These are phyloP conservation scores for Pagrus major DNA, from an alignment of 2,113 vertebrate genomes.

Conservation along the genomic window DNA sequence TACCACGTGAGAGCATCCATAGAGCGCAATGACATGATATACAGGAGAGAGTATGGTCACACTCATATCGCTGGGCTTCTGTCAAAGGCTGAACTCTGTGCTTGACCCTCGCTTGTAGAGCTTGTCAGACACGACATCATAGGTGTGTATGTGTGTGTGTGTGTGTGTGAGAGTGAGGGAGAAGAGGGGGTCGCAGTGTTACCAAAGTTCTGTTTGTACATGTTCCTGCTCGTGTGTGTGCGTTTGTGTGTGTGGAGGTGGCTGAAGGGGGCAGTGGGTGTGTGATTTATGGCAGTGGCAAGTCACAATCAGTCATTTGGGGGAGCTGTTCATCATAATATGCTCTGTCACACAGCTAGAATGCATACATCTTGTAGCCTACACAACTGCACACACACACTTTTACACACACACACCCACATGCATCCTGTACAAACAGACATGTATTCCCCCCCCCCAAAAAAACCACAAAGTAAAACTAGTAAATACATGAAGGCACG, in stretches of 20 bases:
- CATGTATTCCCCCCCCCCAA: not conserved
- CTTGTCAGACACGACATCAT: conserved; percentile 32
- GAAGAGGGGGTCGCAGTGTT: not conserved
- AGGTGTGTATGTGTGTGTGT: conserved; percentile 6
- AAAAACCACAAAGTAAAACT: not conserved
- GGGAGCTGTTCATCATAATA: conserved; percentile 79
- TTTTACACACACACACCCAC: not conserved
- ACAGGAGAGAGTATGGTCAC: conserved; percentile 1
- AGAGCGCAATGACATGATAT: conserved; percentile 5
- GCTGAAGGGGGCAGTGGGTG: conserved; percentile 69
- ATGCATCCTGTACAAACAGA: not conserved
- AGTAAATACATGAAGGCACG: conserved; percentile 12
- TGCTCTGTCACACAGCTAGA: conserved; percentile 69
- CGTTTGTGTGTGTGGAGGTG: conserved; percentile 46
- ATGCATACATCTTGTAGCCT: conserved; percentile 68
- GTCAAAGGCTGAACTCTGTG: conserved; percentile 43
- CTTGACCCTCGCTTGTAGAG: conserved; percentile 49
- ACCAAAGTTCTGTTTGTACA: conserved; percentile 51
- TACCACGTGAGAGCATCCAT: not conserved
- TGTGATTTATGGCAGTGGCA: conserved; percentile 77
- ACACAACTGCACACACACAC: conserved; percentile 45
- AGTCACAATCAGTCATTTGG: conserved; percentile 78
- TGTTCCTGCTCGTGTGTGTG: conserved; percentile 38
- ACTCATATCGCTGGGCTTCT: conserved; percentile 21
- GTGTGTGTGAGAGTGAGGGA: not conserved